Conservation (phyloP, 1,140 invertebrate species). For the Diabrotica virgifera region DNA sequence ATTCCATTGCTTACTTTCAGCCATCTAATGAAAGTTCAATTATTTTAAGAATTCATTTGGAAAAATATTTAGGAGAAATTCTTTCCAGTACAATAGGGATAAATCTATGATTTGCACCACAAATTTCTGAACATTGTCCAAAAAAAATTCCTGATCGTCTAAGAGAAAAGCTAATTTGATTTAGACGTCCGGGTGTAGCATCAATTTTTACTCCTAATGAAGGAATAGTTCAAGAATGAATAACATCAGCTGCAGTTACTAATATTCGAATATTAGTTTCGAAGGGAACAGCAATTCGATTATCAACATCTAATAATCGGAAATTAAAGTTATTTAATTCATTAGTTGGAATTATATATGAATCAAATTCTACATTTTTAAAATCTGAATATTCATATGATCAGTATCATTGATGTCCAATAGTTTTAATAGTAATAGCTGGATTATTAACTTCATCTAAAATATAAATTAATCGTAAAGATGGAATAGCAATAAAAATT, state of each 20-base stretch:
- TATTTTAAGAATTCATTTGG: slow-evolving; percentile 55
- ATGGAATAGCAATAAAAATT: slow-evolving; percentile 62
- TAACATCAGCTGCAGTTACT: slow-evolving; percentile 61
- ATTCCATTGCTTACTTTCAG: slow-evolving; percentile 61
- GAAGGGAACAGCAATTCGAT: slow-evolving; percentile 56
- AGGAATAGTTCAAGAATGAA: slow-evolving; percentile 67
- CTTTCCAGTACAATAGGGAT: slow-evolving; percentile 70
- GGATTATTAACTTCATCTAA: slow-evolving; percentile 58
- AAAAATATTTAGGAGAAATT: slow-evolving; percentile 53
- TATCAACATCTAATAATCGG: slow-evolving; percentile 64
- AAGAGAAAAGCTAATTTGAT: slow-evolving; percentile 58
- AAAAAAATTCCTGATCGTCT: slow-evolving; percentile 60
- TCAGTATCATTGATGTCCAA: slow-evolving; percentile 34
- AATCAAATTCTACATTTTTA: slow-evolving; percentile 58
- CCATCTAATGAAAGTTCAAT: slow-evolving; percentile 57
- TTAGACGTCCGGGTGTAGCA: slow-evolving; percentile 64
- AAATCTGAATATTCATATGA: slow-evolving; percentile 31
- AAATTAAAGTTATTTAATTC: slow-evolving; percentile 46
- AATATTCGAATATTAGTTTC: slow-evolving; percentile 57
- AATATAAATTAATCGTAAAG: slow-evolving; percentile 59
- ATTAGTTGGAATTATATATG: slow-evolving; percentile 56
- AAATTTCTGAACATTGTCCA: slow-evolving; percentile 79
- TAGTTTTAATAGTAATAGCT: slow-evolving; percentile 55
- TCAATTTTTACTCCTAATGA: slow-evolving; percentile 63
- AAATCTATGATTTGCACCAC: slow-evolving; percentile 72